phyloP scores from a whole-genome alignment of 2,113 vertebrate species.

The Ciconia stormi region DNA sequence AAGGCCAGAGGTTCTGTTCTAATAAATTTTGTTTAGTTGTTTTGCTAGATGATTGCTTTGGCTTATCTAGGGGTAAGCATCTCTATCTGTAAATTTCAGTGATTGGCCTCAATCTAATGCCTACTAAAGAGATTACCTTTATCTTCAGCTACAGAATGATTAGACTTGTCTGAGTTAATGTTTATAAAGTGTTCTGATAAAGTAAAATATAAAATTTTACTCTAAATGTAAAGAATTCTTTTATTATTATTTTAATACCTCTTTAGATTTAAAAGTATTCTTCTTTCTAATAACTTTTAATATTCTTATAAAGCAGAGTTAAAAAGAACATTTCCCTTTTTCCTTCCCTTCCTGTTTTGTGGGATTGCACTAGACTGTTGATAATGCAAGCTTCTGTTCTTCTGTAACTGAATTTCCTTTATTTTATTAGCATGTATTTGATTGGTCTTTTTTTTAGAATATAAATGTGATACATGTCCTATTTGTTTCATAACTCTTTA shows the following conservation, averaged over 20 bases:
- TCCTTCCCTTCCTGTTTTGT: conserved; percentile 11
- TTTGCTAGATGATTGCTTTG: neutral
- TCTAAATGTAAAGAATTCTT: neutral
- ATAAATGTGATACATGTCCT: neutral
- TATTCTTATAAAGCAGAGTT: neutral
- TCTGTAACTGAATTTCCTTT: conserved; percentile 29
- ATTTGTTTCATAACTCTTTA: neutral
- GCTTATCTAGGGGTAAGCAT: neutral
- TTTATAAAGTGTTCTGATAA: neutral
- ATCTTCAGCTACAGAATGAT: neutral
- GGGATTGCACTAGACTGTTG: neutral
- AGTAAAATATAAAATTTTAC: neutral
- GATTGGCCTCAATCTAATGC: neutral
- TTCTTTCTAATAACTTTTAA: neutral
- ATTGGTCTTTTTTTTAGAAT: neutral
- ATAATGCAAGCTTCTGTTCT: neutral
- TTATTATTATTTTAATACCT: neutral
- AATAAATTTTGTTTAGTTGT: neutral
- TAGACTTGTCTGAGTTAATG: neutral
- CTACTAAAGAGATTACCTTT: neutral
- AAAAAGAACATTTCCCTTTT: neutral
- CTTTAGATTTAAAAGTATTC: neutral
- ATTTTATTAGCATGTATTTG: neutral
- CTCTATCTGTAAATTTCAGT: neutral
- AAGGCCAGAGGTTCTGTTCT: neutral